These are phyloP conservation scores for Scaptodrosophila latifasciaeformis DNA, from an alignment of 2,888 invertebrate species.

Conservation along the genomic window DNA sequence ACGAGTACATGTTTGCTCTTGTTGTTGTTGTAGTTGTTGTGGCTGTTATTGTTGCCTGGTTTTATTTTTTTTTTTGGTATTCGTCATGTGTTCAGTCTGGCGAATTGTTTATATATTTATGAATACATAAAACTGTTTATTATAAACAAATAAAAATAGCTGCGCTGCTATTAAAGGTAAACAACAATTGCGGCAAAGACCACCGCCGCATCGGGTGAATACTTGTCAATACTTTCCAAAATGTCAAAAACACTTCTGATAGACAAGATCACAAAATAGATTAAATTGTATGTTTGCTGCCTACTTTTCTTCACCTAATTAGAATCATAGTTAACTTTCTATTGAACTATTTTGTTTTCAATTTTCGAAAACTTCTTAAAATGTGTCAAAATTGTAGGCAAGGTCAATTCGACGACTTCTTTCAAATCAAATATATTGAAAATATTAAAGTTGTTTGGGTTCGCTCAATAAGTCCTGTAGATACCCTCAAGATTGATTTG, in stretches of 20 bases:
- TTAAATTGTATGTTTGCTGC: neutral
- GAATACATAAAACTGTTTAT: no score
- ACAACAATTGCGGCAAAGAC: constrained; percentile 51
- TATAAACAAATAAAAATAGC: no score
- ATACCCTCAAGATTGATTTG: no score
- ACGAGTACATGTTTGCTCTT: constrained; percentile 8
- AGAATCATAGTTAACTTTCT: no score
- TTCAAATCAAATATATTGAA: no score
- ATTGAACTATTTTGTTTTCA: constrained; percentile 10
- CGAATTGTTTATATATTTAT: no score
- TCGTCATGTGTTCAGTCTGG: constrained; percentile 7
- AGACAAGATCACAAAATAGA: constrained; percentile 8
- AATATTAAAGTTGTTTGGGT: no score
- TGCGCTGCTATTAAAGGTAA: constrained; percentile 47
- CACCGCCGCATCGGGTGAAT: no score
- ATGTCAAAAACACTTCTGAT: constrained; percentile 44
- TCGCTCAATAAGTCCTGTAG: no score
- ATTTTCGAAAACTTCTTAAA: constrained; percentile 22
- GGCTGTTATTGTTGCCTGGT: constrained; percentile 24
- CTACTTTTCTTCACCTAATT: neutral
- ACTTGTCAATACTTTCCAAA: constrained; percentile 54
- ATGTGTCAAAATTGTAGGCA: no score
- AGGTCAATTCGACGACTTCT: no score
- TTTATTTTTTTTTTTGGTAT: constrained; percentile 12
- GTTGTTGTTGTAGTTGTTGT: constrained; percentile 18